A percentile compares a stretch with the other conserved stretches of the same genome.
These are phyloP conservation scores for Pheosia tremula DNA, from an alignment of 2,888 invertebrate genomes.

Conservation along the genomic window DNA sequence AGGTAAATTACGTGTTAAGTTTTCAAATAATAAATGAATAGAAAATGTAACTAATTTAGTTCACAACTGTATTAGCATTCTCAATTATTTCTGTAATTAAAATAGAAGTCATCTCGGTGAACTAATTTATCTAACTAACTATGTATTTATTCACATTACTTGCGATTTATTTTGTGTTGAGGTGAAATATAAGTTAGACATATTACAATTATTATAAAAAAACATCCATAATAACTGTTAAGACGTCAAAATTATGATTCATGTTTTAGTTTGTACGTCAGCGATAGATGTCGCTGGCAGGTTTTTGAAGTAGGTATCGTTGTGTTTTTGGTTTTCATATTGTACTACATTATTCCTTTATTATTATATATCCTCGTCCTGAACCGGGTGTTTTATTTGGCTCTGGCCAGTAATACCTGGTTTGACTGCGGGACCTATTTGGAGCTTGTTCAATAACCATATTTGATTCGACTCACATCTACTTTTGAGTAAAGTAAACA, in stretches of 20 bases:
- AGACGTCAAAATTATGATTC: background rate
- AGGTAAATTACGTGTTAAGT: constrained; percentile 5
- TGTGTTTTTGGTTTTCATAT: too few species aligned
- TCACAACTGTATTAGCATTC: background rate
- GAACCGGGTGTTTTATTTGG: too few species aligned
- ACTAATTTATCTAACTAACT: background rate
- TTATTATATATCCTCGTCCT: too few species aligned
- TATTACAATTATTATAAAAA: background rate
- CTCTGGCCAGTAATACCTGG: too few species aligned
- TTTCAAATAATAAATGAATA: constrained; percentile 7
- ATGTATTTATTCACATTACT: background rate
- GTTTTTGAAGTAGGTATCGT: too few species aligned
- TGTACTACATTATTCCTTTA: too few species aligned
- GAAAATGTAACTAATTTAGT: constrained; percentile 6
- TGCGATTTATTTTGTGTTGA: background rate
- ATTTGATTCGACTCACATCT: too few species aligned
- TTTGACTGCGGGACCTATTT: too few species aligned
- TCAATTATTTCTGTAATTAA: constrained; percentile 7
- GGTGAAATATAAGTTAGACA: background rate
- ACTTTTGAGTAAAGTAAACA: too few species aligned
- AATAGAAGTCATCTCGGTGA: constrained; percentile 1
- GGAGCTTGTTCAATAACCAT: too few species aligned
- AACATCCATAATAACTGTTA: background rate
- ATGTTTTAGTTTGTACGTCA: too few species aligned
- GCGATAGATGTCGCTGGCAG: too few species aligned